Evolutionary conservation across 2,797 vertebrate species (phyloP).

Genomic region (Xenopus petersii): DNA sequence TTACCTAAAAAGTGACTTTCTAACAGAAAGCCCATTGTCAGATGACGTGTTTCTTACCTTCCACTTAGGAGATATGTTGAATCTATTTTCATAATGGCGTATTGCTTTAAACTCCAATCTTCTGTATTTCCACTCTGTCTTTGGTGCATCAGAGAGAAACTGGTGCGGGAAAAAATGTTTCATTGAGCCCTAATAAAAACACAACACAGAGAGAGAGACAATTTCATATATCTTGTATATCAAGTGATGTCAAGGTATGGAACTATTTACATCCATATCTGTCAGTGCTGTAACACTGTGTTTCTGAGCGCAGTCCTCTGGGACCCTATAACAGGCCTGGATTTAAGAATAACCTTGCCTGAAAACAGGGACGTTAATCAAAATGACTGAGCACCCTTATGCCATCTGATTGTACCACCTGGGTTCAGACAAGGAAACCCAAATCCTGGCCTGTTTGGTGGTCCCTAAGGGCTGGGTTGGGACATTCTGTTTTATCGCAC

Average conservation of each 20-base stretch:
- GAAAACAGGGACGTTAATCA: neutral
- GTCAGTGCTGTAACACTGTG: neutral
- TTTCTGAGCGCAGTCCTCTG: neutral
- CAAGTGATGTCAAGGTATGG: neutral
- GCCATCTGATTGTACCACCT: neutral
- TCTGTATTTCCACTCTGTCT: too few species aligned
- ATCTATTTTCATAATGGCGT: too few species aligned
- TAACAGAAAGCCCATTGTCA: too few species aligned
- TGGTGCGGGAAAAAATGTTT: conserved; percentile 5
- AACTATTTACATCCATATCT: neutral
- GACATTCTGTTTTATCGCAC: neutral
- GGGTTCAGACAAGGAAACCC: neutral
- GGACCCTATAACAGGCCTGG: neutral
- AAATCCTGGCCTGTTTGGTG: neutral
- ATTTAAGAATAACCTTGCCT: neutral
- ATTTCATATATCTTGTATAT: neutral
- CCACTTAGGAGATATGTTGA: too few species aligned
- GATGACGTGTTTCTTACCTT: too few species aligned
- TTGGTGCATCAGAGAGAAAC: neutral
- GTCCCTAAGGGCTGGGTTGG: neutral
- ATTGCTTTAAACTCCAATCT: too few species aligned
- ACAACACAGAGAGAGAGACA: neutral
- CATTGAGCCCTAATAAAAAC: conserved; percentile 31
- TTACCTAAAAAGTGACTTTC: too few species aligned
- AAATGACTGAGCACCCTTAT: neutral